These are phyloP conservation scores for Solenodon paradoxus DNA, from an alignment of 2,113 vertebrate genomes.

Conservation along the genomic window DNA sequence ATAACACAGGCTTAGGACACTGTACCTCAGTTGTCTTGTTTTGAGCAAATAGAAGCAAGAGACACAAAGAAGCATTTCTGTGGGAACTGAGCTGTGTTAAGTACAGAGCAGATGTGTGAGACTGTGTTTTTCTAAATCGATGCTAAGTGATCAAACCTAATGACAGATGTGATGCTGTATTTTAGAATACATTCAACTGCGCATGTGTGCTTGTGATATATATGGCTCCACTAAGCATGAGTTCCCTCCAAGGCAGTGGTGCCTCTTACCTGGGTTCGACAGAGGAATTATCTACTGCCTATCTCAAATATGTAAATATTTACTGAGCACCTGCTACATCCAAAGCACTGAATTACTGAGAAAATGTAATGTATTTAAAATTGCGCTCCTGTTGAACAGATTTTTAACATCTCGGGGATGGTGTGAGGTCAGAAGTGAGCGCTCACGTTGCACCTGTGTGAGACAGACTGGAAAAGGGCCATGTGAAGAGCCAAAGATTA, in stretches of 20 bases:
- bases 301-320: neutral
- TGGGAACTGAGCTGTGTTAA: neutral
- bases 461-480: neutral
- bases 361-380: neutral
- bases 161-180: neutral
- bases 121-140: too few species aligned
- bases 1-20: neutral
- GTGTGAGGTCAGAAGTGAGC: neutral
- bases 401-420: neutral
- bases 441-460: rapidly evolving
- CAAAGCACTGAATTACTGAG: neutral
- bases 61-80: neutral
- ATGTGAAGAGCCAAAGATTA: neutral
- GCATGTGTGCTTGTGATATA: neutral
- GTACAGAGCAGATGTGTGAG: neutral
- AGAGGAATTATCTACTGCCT: neutral
- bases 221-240: neutral
- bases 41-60: neutral
- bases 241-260: neutral
- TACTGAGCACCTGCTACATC: neutral
- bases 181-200: neutral
- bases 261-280: neutral
- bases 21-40: neutral
- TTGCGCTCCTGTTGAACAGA: neutral
- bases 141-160: neutral